Evolutionary conservation across 2,888 invertebrate species (phyloP), one percentile per base, ranked within the genome.

Genomic region (Scrobipalpa atriplicella): DNA sequence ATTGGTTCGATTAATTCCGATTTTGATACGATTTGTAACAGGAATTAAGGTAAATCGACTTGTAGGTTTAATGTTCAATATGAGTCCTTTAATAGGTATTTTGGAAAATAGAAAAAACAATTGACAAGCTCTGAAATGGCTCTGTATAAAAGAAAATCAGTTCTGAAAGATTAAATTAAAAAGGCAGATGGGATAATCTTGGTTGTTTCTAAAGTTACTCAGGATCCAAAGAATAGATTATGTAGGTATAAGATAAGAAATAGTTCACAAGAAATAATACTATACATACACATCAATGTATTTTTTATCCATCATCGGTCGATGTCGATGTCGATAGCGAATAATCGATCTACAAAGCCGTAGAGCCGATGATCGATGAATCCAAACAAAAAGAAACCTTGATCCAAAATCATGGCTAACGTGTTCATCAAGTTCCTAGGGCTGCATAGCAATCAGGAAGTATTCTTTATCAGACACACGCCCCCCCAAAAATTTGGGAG

Each of bases 361-460:
- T 7, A 62, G 11, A 18, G 18, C 29, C 19, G 62, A 62, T 62
- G 62, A 62, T 62, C 43, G 61, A 39, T 5, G 36, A 61, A 61
- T 38, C 18, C 38, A 61, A 29, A 41, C 72, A 58, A 58, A 73
- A 70, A 74, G 74, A 77, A 76, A 72, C 69, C 82, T 74, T 81
- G 82, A 78, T 85, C 80, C 74, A 85, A 89, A 83, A 89, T 86
- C 82, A 88, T 86, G 83, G 88, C 84, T 82, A 87, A 83, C 79
- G 81, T 83, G 81, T 89, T 89, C 85, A 88, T 87, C 87, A 82
- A 85, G 78, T 83, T 86, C 83, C 79, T 77, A 86, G 86, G 83
- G 73, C 47, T 64, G 62, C 86, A 87, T 84, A 80, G 74, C 73
- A 13, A 62, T 36, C 10, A 81, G 77, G 82, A 80, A 75, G 68